These are phyloP conservation scores for Catajapyx aquilonaris DNA, from an alignment of 1,140 invertebrate genomes.

Conservation along the genomic window DNA sequence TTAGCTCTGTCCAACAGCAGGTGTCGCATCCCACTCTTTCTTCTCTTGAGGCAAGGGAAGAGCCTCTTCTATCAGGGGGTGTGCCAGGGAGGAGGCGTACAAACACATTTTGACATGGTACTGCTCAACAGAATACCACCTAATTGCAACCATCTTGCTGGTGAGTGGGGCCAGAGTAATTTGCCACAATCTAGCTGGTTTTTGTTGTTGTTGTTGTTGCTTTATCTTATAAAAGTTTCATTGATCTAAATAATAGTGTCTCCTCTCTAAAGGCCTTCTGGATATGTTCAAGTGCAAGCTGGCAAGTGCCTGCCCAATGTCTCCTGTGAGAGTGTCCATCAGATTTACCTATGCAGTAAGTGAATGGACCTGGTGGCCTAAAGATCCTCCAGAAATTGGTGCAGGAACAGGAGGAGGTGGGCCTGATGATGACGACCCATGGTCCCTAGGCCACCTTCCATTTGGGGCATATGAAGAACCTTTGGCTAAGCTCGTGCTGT, in stretches of 20 bases:
- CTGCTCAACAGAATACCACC: conserved; percentile 60
- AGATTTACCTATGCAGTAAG: conserved; percentile 61
- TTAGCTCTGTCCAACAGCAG: too few relatives aligned
- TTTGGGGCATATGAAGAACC: conserved; percentile 70
- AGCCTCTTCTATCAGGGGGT: conserved; percentile 64
- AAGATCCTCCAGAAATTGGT: conserved; percentile 49
- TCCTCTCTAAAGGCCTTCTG: conserved; percentile 31
- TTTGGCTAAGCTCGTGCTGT: conserved; percentile 38
- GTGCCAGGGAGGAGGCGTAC: conserved; percentile 44
- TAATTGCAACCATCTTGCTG: conserved; percentile 59
- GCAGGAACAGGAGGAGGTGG: conserved; percentile 35
- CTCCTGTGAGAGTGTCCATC: conserved; percentile 49
- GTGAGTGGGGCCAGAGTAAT: conserved; percentile 20
- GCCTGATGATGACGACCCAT: conserved; percentile 13
- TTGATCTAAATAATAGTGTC: too few relatives aligned
- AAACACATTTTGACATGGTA: conserved; percentile 69
- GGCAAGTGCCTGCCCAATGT: conserved; percentile 30
- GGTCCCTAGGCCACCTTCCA: conserved; percentile 36
- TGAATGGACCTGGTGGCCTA: conserved; percentile 48
- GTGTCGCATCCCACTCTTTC: too few relatives aligned
- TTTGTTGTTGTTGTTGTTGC: too few relatives aligned
- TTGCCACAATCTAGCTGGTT: too few relatives aligned
- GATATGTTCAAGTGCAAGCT: conserved; percentile 61
- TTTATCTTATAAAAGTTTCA: too few relatives aligned
- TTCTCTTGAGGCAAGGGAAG: conserved; percentile 60